These are phyloP conservation scores for Ceratina japonica DNA, from an alignment of 1,140 invertebrate species.

Conservation along the genomic window DNA sequence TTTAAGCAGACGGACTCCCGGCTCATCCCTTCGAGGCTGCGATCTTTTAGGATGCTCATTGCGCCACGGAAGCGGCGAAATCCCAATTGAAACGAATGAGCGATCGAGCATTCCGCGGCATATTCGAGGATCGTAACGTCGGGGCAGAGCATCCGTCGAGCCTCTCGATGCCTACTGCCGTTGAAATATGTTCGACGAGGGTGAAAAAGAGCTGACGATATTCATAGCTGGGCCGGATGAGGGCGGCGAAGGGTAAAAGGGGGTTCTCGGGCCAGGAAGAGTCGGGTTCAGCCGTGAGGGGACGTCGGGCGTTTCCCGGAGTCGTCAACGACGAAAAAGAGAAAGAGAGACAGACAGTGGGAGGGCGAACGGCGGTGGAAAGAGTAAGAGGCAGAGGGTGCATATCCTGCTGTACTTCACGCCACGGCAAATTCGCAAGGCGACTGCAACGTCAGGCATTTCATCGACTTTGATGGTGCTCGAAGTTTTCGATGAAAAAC, in stretches of 20 bases:
- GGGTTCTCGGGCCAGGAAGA: background rate
- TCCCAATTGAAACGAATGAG: conserved; percentile 63
- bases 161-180: conserved; percentile 61
- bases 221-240: conserved; percentile 59
- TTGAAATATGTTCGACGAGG: conserved; percentile 70
- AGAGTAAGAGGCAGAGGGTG: conserved; percentile 51
- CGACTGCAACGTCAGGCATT: conserved; percentile 63
- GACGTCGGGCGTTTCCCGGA: conserved; percentile 56
- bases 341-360: background rate
- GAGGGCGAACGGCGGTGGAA: background rate
- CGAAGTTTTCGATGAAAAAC: conserved; percentile 53
- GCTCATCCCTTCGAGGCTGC: conserved; percentile 3
- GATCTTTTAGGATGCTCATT: conserved; percentile 44
- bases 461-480: conserved; percentile 60
- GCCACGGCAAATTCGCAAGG: conserved; percentile 57
- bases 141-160: conserved; percentile 52
- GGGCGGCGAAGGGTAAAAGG: background rate
- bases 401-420: conserved; percentile 60
- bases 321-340: conserved; percentile 56
- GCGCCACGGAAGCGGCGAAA: conserved; percentile 51
- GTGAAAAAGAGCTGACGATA: conserved; percentile 72
- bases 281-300: conserved; percentile 37
- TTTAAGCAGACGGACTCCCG: background rate
- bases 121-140: conserved; percentile 57
- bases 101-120: conserved; percentile 60